Evolutionary conservation across 1,140 invertebrate species (phyloP).

Genomic region (Drosophila seguyi): DNA sequence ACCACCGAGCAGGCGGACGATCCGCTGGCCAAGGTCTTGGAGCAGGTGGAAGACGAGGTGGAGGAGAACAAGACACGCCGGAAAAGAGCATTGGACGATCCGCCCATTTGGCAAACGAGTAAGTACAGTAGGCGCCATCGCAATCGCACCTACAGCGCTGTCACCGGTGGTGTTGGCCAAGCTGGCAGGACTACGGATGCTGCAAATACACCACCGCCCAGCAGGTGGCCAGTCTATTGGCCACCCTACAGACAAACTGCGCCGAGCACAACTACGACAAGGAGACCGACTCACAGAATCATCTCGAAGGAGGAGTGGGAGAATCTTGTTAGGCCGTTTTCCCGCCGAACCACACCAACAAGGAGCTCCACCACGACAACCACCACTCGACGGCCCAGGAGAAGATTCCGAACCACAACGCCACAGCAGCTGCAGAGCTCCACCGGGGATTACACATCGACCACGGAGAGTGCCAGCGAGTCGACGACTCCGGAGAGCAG

Average conservation of each 20-base stretch:
- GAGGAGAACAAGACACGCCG: slow-evolving; percentile 5
- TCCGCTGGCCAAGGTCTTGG: slow-evolving; percentile 55
- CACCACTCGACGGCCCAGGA: slow-evolving; percentile 18
- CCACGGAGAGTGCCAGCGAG: slow-evolving; percentile 31
- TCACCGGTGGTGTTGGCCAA: neutral
- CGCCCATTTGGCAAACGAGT: slow-evolving; percentile 38
- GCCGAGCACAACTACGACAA: slow-evolving; percentile 23
- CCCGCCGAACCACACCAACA: neutral
- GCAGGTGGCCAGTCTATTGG: slow-evolving; percentile 22
- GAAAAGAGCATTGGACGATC: slow-evolving; percentile 30
- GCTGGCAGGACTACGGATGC: slow-evolving; percentile 8
- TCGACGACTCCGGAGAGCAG: slow-evolving; percentile 29
- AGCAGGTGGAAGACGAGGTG: slow-evolving; percentile 51
- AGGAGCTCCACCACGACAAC: slow-evolving; percentile 2
- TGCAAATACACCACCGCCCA: neutral
- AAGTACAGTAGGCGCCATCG: slow-evolving; percentile 67
- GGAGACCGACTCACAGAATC: slow-evolving; percentile 2
- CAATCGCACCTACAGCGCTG: slow-evolving; percentile 45
- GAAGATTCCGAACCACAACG: slow-evolving; percentile 19
- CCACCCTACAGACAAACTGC: slow-evolving; percentile 22
- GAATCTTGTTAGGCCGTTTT: slow-evolving; percentile 2
- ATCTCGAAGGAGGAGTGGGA: slow-evolving; percentile 61
- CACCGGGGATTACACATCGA: slow-evolving; percentile 16
- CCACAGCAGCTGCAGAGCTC: slow-evolving; percentile 20
- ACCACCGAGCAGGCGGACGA: slow-evolving; percentile 55